Percentiles rank a stretch among this genome's conserved stretches.
These are phyloP conservation scores for Otocyon megalotis DNA, from an alignment of 2,113 vertebrate species.

Conservation along the genomic window DNA sequence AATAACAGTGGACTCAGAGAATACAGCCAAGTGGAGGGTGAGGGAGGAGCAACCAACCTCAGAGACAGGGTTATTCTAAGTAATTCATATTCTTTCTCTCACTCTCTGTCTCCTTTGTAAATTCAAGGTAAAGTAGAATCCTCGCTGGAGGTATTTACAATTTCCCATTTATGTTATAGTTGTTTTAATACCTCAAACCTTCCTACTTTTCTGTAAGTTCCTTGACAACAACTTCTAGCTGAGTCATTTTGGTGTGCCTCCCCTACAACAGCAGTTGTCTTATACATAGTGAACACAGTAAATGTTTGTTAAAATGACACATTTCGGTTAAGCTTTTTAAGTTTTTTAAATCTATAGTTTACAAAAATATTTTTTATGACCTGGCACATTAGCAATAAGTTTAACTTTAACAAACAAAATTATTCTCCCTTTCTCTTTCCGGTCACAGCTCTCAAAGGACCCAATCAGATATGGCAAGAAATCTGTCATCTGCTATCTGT, in stretches of 20 bases:
- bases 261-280: background rate
- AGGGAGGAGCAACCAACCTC: background rate
- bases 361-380: background rate
- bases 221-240: conserved; percentile 33
- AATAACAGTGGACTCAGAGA: background rate
- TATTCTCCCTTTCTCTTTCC: background rate
- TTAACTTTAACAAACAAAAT: background rate
- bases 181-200: background rate
- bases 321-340: background rate
- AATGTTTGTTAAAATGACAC: background rate
- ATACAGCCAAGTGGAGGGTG: background rate
- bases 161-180: background rate
- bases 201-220: background rate
- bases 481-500: background rate
- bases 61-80: background rate
- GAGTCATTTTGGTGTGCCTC: background rate
- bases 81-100: background rate
- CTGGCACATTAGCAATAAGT: background rate
- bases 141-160: background rate
- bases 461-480: background rate
- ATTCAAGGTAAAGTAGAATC: background rate
- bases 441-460: background rate
- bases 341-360: conserved; percentile 5
- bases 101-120: background rate
- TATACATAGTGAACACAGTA: background rate